Percentiles rank a stretch among this genome's conserved stretches.
phyloP scores from a whole-genome alignment of 2,113 vertebrate species.

The Neotragus moschatus region DNA sequence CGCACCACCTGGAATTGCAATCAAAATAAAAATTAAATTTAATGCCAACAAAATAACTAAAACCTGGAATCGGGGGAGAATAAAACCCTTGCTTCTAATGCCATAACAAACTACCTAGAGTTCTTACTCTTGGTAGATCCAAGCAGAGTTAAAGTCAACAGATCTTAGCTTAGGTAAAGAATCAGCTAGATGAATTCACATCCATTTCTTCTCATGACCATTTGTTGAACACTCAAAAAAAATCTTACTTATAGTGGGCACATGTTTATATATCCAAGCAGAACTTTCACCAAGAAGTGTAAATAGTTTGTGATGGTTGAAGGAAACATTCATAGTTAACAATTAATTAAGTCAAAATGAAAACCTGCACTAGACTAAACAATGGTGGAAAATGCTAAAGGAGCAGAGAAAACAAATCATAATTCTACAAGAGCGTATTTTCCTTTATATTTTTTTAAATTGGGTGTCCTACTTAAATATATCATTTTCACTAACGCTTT shows the following conservation, averaged over 20 bases:
- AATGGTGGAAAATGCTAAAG: not conserved
- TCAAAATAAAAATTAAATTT: not conserved
- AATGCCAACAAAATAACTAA: not conserved
- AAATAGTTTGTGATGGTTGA: not conserved
- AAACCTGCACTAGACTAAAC: constrained; percentile 12
- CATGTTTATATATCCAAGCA: not conserved
- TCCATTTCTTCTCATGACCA: not conserved
- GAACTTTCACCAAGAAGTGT: not conserved
- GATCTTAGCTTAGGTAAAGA: not conserved
- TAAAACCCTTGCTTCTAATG: not conserved
- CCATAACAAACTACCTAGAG: not conserved
- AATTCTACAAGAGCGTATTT: constrained; percentile 5
- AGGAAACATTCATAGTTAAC: constrained; percentile 32
- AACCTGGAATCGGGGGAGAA: not conserved
- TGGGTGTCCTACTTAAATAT: not conserved
- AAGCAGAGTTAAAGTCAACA: not conserved
- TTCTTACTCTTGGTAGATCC: not conserved
- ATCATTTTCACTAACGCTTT: not conserved
- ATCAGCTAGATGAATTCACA: not conserved
- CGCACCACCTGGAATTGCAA: not conserved
- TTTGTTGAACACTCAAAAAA: not conserved
- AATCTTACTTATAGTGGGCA: not conserved
- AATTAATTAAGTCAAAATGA: constrained; percentile 37
- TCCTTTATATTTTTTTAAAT: constrained; percentile 19
- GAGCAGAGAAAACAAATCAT: not conserved